Base-by-base conservation (phyloP, 2,113 vertebrate genomes). In the Dryoscopus gambensis region DNA sequence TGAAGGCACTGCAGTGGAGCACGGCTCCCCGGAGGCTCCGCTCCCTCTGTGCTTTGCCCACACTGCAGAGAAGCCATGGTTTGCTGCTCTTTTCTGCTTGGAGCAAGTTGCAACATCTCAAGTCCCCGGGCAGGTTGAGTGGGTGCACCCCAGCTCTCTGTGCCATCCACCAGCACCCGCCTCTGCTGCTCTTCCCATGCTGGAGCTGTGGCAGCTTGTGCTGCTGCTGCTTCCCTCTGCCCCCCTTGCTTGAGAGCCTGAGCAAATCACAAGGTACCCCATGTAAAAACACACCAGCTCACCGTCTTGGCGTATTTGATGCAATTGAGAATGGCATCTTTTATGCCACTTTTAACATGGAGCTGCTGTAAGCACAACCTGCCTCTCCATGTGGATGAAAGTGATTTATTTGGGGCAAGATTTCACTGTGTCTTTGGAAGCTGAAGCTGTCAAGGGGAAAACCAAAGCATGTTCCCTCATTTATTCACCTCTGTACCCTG, bases 381-480 rank as follows among this genome's bases (percentile, higher is more conserved):
- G 49, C n/a, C 18, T 60, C 39, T 86, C 49, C 8, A 2, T 8
- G 65, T 39, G 35, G 21, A 30, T 93, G 4, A 2, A 85, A 76
- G 37, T 15, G 12, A 37, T 92, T 62, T 73, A 25, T 73, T 37
- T 62, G 33, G 78, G 55, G 22, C 28, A 64, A 33, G 56, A 37
- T 95, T 93, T 94, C 49, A 42, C 63, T 4, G 2, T 9, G 30
- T 63, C 35, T 50, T 77, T 31, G 60, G 44, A 70, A 62, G 49
- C 2, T 57, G 60, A 49, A 79, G 57, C 23, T 37, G 13, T 46
- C 16, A 31, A 71, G 70, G 28, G 13, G 39, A 84, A 84, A 46
- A 42, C 21, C 22, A 44, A 70, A 71, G 33, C 0, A 0, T 12
- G 8, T 78, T 81, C 52, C 27, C 28, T 70, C 0, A 0, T 76